A percentile compares a stretch with the other conserved stretches of the same genome.
These are phyloP conservation scores for Capitella teleta DNA, from an alignment of 1,140 invertebrate genomes.

Conservation along the genomic window DNA sequence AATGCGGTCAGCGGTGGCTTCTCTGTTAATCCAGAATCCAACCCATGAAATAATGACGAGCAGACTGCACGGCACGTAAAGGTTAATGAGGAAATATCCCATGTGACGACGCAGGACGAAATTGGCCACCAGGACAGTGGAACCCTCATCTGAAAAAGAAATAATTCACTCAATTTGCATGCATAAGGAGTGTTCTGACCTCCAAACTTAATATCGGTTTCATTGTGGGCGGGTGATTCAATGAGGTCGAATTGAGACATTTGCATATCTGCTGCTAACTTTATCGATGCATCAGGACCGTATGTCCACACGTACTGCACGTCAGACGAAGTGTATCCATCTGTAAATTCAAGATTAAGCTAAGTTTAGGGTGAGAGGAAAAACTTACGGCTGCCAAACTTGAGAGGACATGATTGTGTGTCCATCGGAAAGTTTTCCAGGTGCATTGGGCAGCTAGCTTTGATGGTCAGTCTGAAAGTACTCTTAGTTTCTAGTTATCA, in stretches of 20 bases:
- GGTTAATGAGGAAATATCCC: constrained; percentile 40
- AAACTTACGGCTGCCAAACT: constrained; percentile 83
- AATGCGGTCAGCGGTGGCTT: constrained; percentile 79
- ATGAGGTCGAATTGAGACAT: constrained; percentile 44
- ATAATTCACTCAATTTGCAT: neutral
- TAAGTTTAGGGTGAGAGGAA: neutral
- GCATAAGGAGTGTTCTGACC: neutral
- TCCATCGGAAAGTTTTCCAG: constrained; percentile 95
- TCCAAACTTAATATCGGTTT: neutral
- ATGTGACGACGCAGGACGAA: constrained; percentile 35
- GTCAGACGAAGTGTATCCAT: constrained; percentile 35
- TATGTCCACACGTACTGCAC: constrained; percentile 38
- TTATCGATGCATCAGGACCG: constrained; percentile 21
- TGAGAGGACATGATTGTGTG: constrained; percentile 75
- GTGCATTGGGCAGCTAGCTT: constrained; percentile 95
- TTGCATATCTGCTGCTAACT: constrained; percentile 25
- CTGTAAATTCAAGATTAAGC: no score
- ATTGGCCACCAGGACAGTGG: constrained; percentile 25
- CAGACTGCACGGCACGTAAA: constrained; percentile 36
- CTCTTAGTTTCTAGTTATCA: neutral
- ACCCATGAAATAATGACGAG: constrained; percentile 40
- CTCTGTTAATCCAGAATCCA: constrained; percentile 63
- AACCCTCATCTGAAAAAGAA: neutral
- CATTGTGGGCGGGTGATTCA: constrained; percentile 30
- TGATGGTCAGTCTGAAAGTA: constrained; percentile 69